Conservation (phyloP, 2,888 invertebrate species). For the Drosophila birchii region DNA sequence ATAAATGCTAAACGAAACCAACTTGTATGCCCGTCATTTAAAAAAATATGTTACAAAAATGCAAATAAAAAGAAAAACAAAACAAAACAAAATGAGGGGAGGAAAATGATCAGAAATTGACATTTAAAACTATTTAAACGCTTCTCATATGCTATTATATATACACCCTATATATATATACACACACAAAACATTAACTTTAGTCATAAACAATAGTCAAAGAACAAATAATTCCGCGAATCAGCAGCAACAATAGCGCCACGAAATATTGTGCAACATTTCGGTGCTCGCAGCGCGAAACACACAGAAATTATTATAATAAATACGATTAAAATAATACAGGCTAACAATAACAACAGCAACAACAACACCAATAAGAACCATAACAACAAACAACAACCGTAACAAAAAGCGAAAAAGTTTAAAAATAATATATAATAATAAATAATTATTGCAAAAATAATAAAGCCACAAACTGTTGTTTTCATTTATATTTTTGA, state of each 20-base stretch:
- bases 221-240: slow-evolving; percentile 49
- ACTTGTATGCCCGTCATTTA: slow-evolving; percentile 57
- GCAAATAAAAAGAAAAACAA: slow-evolving; percentile 9
- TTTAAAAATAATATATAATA: slow-evolving; percentile 74
- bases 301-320: slow-evolving; percentile 62
- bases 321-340: slow-evolving; percentile 68
- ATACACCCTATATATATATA: slow-evolving; percentile 53
- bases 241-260: slow-evolving; percentile 39
- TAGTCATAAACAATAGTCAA: slow-evolving; percentile 76
- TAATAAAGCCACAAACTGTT: slow-evolving; percentile 39
- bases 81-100: slow-evolving; percentile 19
- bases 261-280: slow-evolving; percentile 57
- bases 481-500: slow-evolving; percentile 45
- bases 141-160: slow-evolving; percentile 73
- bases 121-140: slow-evolving; percentile 70
- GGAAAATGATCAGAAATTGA: slow-evolving; percentile 55
- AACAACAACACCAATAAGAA: slow-evolving; percentile 19
- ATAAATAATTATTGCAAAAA: slow-evolving; percentile 77
- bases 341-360: slow-evolving; percentile 33
- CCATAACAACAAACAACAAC: slow-evolving; percentile 30
- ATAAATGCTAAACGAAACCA: slow-evolving; percentile 44
- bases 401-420: slow-evolving; percentile 48
- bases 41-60: slow-evolving; percentile 60
- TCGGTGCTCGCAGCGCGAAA: slow-evolving; percentile 60
- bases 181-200: slow-evolving; percentile 61